A percentile compares a stretch with the other conserved stretches of the same genome.
phyloP scores from a whole-genome alignment of 2,888 invertebrate genomes.

The Nemotelus pantherinus region DNA sequence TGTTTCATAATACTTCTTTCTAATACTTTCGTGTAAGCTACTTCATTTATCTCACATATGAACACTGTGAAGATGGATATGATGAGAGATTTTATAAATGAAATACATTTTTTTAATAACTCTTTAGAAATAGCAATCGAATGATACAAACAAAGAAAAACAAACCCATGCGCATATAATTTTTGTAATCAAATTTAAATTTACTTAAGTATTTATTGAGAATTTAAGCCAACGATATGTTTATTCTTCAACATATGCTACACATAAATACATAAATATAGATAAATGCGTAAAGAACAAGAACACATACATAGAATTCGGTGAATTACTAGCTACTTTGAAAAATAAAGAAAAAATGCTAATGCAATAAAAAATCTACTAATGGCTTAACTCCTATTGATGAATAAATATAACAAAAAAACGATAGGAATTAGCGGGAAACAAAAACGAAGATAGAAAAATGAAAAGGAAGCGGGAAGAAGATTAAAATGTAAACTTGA shows the following conservation, averaged over 20 bases:
- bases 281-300: slow-evolving; percentile 5
- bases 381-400: slow-evolving; percentile 14
- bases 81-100: slow-evolving; percentile 7
- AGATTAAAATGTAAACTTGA: background rate
- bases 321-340: background rate
- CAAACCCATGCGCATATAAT: slow-evolving; percentile 20
- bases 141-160: slow-evolving; percentile 6
- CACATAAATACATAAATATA: slow-evolving; percentile 19
- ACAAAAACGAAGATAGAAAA: background rate
- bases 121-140: slow-evolving; percentile 2
- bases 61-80: too few species aligned
- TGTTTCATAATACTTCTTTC: slow-evolving; percentile 30
- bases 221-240: slow-evolving; percentile 30
- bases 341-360: background rate
- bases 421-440: background rate
- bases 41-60: too few species aligned
- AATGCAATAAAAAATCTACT: background rate
- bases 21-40: background rate
- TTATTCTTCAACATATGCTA: slow-evolving; percentile 9
- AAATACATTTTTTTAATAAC: slow-evolving; percentile 26
- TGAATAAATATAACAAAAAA: background rate
- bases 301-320: slow-evolving; percentile 28
- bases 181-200: slow-evolving; percentile 39
- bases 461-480: background rate
- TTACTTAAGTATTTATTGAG: slow-evolving; percentile 43